A percentile compares a stretch with the other conserved stretches of the same genome.
Conservation (phyloP, 2,888 invertebrate species). For the Drosophila percnosoma region DNA sequence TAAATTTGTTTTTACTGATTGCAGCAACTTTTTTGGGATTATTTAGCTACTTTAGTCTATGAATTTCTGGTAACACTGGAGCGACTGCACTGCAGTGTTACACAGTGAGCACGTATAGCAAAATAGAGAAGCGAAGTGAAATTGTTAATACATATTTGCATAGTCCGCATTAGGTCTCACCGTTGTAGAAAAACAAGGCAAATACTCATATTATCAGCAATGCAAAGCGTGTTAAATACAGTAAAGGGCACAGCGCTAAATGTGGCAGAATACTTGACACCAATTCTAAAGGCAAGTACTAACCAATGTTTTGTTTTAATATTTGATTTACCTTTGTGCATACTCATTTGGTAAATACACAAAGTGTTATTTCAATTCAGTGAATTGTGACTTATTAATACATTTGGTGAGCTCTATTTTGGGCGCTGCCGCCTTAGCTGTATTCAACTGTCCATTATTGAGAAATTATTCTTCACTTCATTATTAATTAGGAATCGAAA, state of each 20-base stretch:
- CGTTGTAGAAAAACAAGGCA: slow-evolving; percentile 30
- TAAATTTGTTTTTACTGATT: background rate
- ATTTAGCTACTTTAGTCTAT: background rate
- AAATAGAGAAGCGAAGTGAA: slow-evolving; percentile 33
- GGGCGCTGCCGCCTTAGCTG: slow-evolving; percentile 10
- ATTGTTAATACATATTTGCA: slow-evolving; percentile 27
- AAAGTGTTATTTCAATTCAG: background rate
- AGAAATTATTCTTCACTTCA: slow-evolving; percentile 1
- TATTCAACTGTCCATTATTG: slow-evolving; percentile 1
- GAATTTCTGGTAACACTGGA: slow-evolving; percentile 10
- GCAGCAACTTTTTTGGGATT: background rate
- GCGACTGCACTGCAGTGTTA: slow-evolving; percentile 26
- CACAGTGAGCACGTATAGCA: slow-evolving; percentile 13
- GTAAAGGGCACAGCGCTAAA: slow-evolving; percentile 98
- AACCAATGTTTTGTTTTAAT: background rate
- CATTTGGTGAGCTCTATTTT: background rate
- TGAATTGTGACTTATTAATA: slow-evolving; percentile 16
- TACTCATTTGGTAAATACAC: background rate
- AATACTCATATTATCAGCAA: slow-evolving; percentile 83
- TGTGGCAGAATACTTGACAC: slow-evolving; percentile 98
- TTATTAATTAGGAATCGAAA: slow-evolving; percentile 93
- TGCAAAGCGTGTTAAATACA: slow-evolving; percentile 98
- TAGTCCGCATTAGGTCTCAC: slow-evolving; percentile 24
- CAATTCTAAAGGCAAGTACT: slow-evolving; percentile 93
- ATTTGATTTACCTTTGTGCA: background rate